These are phyloP conservation scores for Axinella damicornis DNA, from an alignment of 37 sponge, comb jelly and placozoan genomes.

Conservation along the genomic window DNA sequence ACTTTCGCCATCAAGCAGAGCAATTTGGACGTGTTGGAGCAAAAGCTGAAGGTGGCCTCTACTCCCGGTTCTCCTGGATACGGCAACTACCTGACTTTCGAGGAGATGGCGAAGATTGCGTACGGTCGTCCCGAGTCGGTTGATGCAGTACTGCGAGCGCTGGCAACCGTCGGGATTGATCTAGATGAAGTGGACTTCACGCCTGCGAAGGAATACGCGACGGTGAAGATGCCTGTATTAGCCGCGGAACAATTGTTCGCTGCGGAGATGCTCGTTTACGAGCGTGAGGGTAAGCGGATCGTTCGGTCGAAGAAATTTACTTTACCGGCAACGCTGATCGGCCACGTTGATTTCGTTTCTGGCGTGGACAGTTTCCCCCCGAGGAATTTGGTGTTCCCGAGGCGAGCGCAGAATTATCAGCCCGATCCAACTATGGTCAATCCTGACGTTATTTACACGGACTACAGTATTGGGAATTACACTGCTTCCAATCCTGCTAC, in stretches of 20 bases:
- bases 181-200: slow-evolving; percentile 31
- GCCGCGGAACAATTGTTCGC: slow-evolving; percentile 53
- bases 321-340: slow-evolving; percentile 36
- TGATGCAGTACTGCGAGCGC: not conserved
- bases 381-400: not conserved
- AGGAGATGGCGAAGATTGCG: slow-evolving; percentile 70
- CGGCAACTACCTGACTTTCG: slow-evolving; percentile 69
- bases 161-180: not conserved
- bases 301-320: slow-evolving; percentile 20
- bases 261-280: slow-evolving; percentile 55
- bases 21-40: slow-evolving; percentile 42
- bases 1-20: slow-evolving; percentile 67
- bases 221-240: slow-evolving; percentile 37
- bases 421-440: not conserved
- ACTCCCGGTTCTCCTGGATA: slow-evolving; percentile 72
- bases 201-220: slow-evolving; percentile 57
- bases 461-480: slow-evolving; percentile 61
- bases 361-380: slow-evolving; percentile 53
- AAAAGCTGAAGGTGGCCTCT: slow-evolving; percentile 52
- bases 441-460: slow-evolving; percentile 49
- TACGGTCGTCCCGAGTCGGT: slow-evolving; percentile 53
- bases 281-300: not conserved
- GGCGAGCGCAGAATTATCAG: not conserved
- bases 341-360: slow-evolving; percentile 59
- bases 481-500: slow-evolving; percentile 40